phyloP scores from a whole-genome alignment of 2,113 vertebrate species.

The Podarcis cretensis region DNA sequence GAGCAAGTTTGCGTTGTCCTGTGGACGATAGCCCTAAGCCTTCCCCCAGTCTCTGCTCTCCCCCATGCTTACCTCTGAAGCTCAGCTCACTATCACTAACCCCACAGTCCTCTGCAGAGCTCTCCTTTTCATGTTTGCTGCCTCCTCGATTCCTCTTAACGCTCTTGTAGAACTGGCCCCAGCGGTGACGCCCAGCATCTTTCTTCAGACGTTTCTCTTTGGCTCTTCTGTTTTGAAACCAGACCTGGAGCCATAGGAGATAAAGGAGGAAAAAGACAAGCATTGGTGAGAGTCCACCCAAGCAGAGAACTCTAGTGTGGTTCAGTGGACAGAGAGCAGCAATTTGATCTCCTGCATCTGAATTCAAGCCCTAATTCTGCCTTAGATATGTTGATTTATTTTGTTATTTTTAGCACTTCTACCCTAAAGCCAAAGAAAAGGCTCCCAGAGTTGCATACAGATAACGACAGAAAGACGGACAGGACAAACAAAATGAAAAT shows the following conservation, averaged over 20 bases:
- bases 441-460: too few species aligned
- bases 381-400: neutral
- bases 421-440: too few species aligned
- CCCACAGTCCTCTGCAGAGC: constrained; percentile 93
- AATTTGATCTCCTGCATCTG: too few species aligned
- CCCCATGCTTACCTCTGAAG: constrained; percentile 87
- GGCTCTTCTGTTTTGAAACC: constrained; percentile 98
- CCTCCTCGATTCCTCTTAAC: constrained; percentile 89
- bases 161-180: constrained; percentile 98
- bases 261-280: neutral
- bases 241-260: constrained; percentile 80
- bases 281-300: neutral
- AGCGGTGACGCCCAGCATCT: constrained; percentile 95
- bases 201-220: constrained; percentile 99
- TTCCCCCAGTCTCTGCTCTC: neutral
- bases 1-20: neutral
- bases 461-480: too few species aligned
- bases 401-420: too few species aligned
- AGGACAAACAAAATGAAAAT: too few species aligned
- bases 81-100: constrained; percentile 98
- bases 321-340: neutral
- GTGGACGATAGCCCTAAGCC: neutral
- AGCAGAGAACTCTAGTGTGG: neutral
- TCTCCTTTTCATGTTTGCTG: constrained; percentile 93
- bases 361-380: neutral